Percentiles rank a stretch among this genome's conserved stretches.
These are phyloP conservation scores for Prorops nasuta DNA, from an alignment of 1,140 invertebrate genomes.

Conservation along the genomic window DNA sequence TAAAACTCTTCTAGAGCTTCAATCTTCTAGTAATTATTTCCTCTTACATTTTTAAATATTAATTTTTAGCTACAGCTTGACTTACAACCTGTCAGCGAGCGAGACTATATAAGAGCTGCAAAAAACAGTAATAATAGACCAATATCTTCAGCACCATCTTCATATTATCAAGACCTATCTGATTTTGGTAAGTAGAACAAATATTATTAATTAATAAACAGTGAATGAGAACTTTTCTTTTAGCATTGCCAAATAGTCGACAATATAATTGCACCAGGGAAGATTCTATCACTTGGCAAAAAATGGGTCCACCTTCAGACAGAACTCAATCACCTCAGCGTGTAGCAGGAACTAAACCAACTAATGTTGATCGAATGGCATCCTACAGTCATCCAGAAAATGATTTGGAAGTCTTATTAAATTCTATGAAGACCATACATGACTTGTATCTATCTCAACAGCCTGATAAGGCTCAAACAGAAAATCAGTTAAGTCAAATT, in stretches of 20 bases:
- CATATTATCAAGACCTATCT: constrained; percentile 32
- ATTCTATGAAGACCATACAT: neutral
- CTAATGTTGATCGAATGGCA: constrained; percentile 46
- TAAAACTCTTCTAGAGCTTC: too few relatives aligned
- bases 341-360: constrained; percentile 31
- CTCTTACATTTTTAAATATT: constrained; percentile 4
- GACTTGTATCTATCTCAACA: constrained; percentile 19
- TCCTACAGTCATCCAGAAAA: constrained; percentile 21
- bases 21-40: too few relatives aligned
- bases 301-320: constrained; percentile 40
- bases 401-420: too few relatives aligned
- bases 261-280: constrained; percentile 33
- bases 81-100: constrained; percentile 37
- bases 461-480: constrained; percentile 60
- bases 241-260: constrained; percentile 23
- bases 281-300: constrained; percentile 32
- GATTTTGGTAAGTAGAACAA: constrained; percentile 31
- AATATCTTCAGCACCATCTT: constrained; percentile 22
- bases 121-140: constrained; percentile 45
- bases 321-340: constrained; percentile 31
- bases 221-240: constrained; percentile 5
- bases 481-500: constrained; percentile 62
- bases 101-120: constrained; percentile 23
- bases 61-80: constrained; percentile 36
- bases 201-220: neutral